Percentiles rank a stretch among this genome's conserved stretches.
phyloP scores from a whole-genome alignment of 37 sponge, comb jelly and placozoan genomes.

The Spongilla lacustris region DNA sequence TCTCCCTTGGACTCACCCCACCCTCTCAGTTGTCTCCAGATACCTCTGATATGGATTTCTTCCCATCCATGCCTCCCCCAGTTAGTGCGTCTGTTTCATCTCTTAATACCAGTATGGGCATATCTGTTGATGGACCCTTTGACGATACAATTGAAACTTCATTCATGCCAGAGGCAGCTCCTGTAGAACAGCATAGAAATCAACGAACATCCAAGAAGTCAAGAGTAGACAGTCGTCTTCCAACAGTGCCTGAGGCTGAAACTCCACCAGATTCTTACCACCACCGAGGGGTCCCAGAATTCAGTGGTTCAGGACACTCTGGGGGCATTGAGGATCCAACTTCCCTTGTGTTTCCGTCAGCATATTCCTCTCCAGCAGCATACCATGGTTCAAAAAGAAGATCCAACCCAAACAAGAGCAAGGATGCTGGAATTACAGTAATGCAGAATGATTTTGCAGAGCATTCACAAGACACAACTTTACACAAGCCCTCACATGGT shows the following conservation, averaged over 20 bases:
- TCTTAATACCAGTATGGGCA: neutral
- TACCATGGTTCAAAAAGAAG: neutral
- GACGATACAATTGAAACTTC: neutral
- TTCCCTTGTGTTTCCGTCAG: neutral
- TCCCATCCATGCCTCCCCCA: conserved; percentile 78
- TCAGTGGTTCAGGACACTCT: neutral
- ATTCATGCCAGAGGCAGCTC: conserved; percentile 9
- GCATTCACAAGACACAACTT: neutral
- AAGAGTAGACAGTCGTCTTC: neutral
- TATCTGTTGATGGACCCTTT: conserved; percentile 43
- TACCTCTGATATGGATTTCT: conserved; percentile 55
- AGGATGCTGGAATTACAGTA: neutral
- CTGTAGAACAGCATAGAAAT: neutral
- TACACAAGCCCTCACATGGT: neutral
- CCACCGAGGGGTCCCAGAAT: neutral
- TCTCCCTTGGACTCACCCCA: conserved; percentile 86
- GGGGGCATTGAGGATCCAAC: neutral
- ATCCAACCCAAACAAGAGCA: neutral
- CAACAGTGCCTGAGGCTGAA: neutral
- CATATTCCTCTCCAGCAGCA: neutral
- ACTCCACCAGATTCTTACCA: neutral
- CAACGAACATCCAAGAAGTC: neutral
- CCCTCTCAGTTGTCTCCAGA: conserved; percentile 81
- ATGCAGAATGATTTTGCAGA: conserved; percentile 3
- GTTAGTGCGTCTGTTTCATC: conserved; percentile 22